phyloP scores from a whole-genome alignment of 2,113 vertebrate species.

The Heliornis fulica region DNA sequence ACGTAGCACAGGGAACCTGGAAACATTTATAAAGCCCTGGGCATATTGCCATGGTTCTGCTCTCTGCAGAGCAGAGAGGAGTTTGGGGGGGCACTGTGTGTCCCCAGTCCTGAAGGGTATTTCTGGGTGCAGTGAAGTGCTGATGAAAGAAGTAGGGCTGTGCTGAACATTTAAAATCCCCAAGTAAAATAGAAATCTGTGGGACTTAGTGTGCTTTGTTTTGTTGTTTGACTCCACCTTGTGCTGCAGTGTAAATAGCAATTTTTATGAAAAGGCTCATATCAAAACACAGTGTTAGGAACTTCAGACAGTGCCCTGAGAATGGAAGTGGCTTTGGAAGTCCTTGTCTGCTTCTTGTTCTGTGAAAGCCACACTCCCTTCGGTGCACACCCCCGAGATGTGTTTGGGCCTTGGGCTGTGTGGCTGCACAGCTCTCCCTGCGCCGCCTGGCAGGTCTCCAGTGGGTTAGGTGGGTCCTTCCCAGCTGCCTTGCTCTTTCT shows the following conservation, averaged over 20 bases:
- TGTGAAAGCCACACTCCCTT: no score
- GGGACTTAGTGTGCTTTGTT: not conserved
- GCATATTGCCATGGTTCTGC: not conserved
- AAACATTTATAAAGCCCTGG: not conserved
- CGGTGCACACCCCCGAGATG: no score
- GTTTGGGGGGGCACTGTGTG: not conserved
- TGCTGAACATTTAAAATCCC: not conserved
- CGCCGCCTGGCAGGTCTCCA: not conserved
- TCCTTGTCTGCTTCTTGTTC: not conserved
- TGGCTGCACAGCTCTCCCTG: not conserved
- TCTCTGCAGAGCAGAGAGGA: not conserved
- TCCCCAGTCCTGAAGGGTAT: not conserved
- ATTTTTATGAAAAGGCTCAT: not conserved
- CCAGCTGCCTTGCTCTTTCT: not conserved
- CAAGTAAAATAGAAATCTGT: not conserved
- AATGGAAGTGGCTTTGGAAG: not conserved
- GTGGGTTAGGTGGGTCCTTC: not conserved
- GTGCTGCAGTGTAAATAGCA: not conserved
- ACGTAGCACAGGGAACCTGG: not conserved
- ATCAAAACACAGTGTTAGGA: not conserved
- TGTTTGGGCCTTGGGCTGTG: not conserved
- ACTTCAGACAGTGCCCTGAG: not conserved
- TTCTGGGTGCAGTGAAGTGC: not conserved
- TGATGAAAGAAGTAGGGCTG: not conserved
- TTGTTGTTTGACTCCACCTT: not conserved